phyloP scores from a whole-genome alignment of 2,113 vertebrate species.

The Anguilla japonica region DNA sequence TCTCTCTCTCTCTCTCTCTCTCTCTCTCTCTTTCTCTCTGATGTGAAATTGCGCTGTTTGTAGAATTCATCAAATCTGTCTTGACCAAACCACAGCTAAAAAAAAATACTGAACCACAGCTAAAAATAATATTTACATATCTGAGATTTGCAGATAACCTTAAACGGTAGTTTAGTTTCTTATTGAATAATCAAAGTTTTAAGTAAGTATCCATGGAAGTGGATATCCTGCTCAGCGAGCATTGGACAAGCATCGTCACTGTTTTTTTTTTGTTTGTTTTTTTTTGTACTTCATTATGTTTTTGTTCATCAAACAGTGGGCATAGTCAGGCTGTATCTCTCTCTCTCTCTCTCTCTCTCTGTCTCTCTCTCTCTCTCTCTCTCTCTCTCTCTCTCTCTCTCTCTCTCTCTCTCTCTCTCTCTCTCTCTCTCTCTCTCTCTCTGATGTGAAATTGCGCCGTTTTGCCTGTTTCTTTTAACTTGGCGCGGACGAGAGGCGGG shows the following conservation, averaged over 20 bases:
- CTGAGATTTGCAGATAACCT: neutral
- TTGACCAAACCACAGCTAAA: neutral
- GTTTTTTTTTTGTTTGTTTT: neutral
- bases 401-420: too few relatives aligned
- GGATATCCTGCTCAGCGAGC: neutral
- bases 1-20: neutral
- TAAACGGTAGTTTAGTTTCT: neutral
- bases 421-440: neutral
- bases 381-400: too few relatives aligned
- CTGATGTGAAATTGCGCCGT: neutral
- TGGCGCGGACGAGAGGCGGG: neutral
- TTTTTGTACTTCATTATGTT: neutral
- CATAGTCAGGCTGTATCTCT: neutral
- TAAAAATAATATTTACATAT: too few relatives aligned
- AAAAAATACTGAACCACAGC: too few relatives aligned
- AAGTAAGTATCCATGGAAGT: neutral
- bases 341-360: neutral
- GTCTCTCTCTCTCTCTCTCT: too few relatives aligned
- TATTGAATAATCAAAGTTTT: neutral
- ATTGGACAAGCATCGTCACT: neutral
- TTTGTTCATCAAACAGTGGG: neutral
- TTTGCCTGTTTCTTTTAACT: neutral
- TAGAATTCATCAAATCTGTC: too few relatives aligned
- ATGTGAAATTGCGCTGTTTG: neutral
- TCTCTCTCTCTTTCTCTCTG: neutral